Base-by-base conservation (phyloP, 2,888 invertebrate genomes). In the Digitonthophagus gazella region DNA sequence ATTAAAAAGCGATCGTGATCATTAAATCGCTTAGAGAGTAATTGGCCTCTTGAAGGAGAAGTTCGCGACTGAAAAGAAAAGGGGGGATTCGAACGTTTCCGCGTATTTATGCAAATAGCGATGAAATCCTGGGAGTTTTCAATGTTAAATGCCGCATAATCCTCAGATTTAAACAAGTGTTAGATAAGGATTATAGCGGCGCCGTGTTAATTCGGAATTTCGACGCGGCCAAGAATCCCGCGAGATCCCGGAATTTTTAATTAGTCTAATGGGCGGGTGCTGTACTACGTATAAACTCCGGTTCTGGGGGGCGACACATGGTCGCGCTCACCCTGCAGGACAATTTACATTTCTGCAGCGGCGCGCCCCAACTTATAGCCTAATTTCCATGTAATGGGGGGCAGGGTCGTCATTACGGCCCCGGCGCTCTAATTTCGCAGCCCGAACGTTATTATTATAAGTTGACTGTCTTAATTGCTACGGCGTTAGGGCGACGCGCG, bases 331-430 rank as follows among this genome's bases (percentile, higher is more conserved):
- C 61, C 61, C 8, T 20, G 6, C 61, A 18, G 20, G 61, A 61
- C 61, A 61, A 76, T 77, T 76, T 76, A 75, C 75, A 77, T 77
- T 76, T 74, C 74, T 74, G 72, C 70, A 74, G 66, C 65, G 15
- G 55, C 69, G 73, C 72, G 73, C 76, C 72, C 74, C 76, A 75
- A 75, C 75, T 72, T 73, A 73, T 72, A 74, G 74, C 75, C 74
- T 75, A 77, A 77, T 77, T 77, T 76, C 72, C 75, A 72, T 76
- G 75, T 77, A 77, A 77, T 75, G 75, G 75, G 74, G 74, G 73
- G 70, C 74, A 75, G 75, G 76, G 76, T 75, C 72, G 72, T 74
- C 75, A 61, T 61, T 61, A 61, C 19, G 61, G 16, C 61, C 61
- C 61, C 18, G n/a, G 61, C 61, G 61, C 20, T 75, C 74, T 75